These are phyloP conservation scores for Pavo muticus DNA, from an alignment of 2,113 vertebrate species.

Conservation along the genomic window DNA sequence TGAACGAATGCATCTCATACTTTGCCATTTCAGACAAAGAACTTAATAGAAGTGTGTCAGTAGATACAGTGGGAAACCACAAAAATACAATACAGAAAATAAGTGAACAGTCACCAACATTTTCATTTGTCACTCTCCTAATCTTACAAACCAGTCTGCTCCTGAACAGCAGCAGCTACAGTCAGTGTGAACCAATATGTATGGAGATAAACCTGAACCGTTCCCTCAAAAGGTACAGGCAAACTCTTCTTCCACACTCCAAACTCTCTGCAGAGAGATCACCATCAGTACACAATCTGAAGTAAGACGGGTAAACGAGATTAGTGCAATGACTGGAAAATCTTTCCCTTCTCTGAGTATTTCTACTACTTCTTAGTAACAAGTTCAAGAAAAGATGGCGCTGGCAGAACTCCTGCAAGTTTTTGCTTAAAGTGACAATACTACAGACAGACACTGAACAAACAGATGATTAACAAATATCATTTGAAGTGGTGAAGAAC, in stretches of 20 bases:
- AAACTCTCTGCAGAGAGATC: not conserved
- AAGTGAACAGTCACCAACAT: not conserved
- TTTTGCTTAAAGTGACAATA: not conserved
- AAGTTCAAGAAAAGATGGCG: not conserved
- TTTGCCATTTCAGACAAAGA: not conserved
- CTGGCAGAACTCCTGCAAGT: not conserved
- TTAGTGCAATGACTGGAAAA: not conserved
- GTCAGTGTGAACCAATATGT: not conserved
- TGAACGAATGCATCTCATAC: not conserved
- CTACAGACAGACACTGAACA: not conserved
- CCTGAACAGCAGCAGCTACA: not conserved
- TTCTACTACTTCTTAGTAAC: not conserved
- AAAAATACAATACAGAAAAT: conserved; percentile 10
- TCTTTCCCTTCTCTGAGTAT: not conserved
- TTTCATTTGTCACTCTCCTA: not conserved
- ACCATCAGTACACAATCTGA: rapidly evolving
- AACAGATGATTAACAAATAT: not conserved
- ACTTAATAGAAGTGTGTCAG: not conserved
- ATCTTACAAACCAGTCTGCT: not conserved
- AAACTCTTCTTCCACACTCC: not conserved
- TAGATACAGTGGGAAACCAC: not conserved
- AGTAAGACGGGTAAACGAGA: not conserved
- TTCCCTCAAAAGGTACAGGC: not conserved
- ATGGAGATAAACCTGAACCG: not conserved
- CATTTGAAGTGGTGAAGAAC: not conserved